phyloP scores from a whole-genome alignment of 2,113 vertebrate genomes.

The Lepidothrix coronata region DNA sequence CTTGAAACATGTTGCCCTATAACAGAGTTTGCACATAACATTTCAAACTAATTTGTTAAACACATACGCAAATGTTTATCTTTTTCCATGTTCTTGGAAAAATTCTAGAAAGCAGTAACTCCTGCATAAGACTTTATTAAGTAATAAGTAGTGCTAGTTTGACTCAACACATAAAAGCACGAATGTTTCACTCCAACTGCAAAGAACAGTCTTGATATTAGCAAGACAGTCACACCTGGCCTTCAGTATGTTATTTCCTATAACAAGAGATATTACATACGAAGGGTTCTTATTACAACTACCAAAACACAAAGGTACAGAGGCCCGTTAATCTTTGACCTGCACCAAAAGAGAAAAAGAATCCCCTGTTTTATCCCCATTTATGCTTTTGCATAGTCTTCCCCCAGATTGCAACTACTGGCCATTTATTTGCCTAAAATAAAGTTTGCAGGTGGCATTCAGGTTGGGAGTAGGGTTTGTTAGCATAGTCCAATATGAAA shows the following conservation, averaged over 20 bases:
- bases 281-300: not conserved
- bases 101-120: not conserved
- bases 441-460: not conserved
- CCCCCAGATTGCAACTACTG: not conserved
- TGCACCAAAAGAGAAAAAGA: not conserved
- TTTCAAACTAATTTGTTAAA: not conserved
- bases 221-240: not conserved
- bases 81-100: not conserved
- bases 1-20: conserved; percentile 94
- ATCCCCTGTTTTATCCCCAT: not conserved
- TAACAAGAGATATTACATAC: accelerated
- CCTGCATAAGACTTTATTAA: accelerated
- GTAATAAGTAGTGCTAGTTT: not conserved
- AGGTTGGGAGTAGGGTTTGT: not conserved
- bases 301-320: not conserved
- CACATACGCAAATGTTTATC: accelerated
- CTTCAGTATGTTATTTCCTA: not conserved
- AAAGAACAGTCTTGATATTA: not conserved
- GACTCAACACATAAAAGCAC: not conserved
- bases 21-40: not conserved
- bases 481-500: not conserved
- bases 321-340: not conserved
- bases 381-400: not conserved
- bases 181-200: not conserved
- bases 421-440: not conserved